These are phyloP conservation scores for Gobio occitaniae DNA, from an alignment of 2,797 vertebrate genomes.

Conservation along the genomic window DNA sequence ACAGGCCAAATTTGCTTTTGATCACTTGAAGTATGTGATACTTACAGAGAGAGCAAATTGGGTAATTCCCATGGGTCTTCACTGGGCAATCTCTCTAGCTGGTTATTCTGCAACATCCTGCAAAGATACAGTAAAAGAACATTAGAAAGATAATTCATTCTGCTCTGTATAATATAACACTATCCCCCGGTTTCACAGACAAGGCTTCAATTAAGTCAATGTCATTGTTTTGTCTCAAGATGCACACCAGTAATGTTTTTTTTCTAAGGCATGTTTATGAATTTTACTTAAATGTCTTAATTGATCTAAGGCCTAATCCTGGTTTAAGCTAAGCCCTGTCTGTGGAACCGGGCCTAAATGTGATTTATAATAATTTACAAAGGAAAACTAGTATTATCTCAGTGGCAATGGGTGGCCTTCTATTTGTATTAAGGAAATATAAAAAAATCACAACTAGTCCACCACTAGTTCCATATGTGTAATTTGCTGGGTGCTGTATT, in stretches of 20 bases:
- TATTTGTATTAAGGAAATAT: background rate
- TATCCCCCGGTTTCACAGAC: background rate
- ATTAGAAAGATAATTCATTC: background rate
- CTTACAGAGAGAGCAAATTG: slow-evolving; percentile 95
- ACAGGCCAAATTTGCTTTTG: slow-evolving; percentile 45
- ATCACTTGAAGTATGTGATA: slow-evolving; percentile 58
- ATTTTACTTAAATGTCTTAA: too few species aligned
- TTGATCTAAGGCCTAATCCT: too few species aligned
- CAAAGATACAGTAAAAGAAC: slow-evolving; percentile 41
- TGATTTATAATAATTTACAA: background rate
- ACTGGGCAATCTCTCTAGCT: slow-evolving; percentile 86
- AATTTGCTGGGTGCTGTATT: background rate
- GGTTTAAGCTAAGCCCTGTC: too few species aligned
- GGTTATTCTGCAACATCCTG: slow-evolving; percentile 98
- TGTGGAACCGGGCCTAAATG: background rate
- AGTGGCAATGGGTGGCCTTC: slow-evolving; percentile 1
- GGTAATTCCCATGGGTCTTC: slow-evolving; percentile 91
- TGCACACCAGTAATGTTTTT: too few species aligned
- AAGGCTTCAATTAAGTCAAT: too few species aligned
- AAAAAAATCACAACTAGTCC: background rate
- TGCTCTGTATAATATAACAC: background rate
- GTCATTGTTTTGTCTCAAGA: too few species aligned
- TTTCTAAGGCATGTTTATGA: too few species aligned
- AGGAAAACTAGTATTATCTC: background rate
- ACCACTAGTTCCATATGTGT: slow-evolving; percentile 11